These are phyloP conservation scores for Xiphophorus couchianus DNA, from an alignment of 2,113 vertebrate genomes.

Conservation along the genomic window DNA sequence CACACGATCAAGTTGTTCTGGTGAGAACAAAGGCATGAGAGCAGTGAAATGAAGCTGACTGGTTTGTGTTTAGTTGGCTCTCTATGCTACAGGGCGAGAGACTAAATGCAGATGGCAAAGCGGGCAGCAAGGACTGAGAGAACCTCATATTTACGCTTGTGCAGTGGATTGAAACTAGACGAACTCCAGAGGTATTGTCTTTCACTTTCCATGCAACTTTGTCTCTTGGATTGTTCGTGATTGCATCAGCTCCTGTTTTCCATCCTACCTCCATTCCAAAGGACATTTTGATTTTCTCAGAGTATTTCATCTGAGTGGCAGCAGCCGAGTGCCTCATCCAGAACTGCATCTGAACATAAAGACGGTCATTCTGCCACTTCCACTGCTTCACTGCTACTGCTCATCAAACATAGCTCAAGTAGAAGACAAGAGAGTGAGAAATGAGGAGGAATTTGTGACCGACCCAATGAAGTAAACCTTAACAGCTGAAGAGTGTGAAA, in stretches of 20 bases:
- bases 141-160: neutral
- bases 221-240: neutral
- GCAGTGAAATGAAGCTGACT: slow-evolving; percentile 90
- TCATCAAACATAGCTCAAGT: neutral
- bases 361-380: slow-evolving; percentile 6
- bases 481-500: neutral
- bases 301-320: slow-evolving; percentile 17
- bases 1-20: slow-evolving; percentile 99
- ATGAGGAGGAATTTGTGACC: neutral
- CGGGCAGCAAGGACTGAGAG: slow-evolving; percentile 30
- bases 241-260: neutral
- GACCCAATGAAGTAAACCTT: neutral
- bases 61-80: slow-evolving; percentile 56
- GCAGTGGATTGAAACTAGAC: neutral
- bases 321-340: slow-evolving; percentile 6
- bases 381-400: neutral
- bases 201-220: neutral
- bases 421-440: neutral
- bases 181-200: neutral
- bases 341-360: slow-evolving; percentile 1
- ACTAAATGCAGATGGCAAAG: slow-evolving; percentile 57
- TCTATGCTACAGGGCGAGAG: slow-evolving; percentile 58
- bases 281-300: slow-evolving; percentile 3
- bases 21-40: slow-evolving; percentile 99
- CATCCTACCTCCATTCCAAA: slow-evolving; percentile 34